Base-by-base conservation (phyloP, 2,113 vertebrate species). In the Tachuris rubrigastra region DNA sequence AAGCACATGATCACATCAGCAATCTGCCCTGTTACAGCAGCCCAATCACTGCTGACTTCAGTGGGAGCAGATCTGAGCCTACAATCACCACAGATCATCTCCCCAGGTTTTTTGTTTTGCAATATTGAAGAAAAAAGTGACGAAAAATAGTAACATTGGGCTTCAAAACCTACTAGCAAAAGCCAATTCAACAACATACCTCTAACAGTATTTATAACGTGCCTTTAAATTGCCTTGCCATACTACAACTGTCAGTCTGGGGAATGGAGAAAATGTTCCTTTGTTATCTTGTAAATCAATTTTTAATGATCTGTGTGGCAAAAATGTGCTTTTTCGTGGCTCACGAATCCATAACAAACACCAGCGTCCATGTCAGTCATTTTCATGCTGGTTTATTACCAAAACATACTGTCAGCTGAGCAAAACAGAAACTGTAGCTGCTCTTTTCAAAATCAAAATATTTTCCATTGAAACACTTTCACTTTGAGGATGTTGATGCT, bases 301-400 rank as follows among this genome's bases (percentile, higher is more conserved):
- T 69, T 69, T 31, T 53, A 69, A 59, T 12, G 49, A 49, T 52
- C 28, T 11, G 0, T 5, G 24, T 24, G n/a, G 53, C 59, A 50
- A 53, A 62, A 19, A 76, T 1, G 4, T 41, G 33, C 24, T 49
- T 73, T n/a, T 66, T 10, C 8, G 2, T 14, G 59, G 69, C 56
- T 79, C 60, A 23, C 27, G 20, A 22, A 39, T 3, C 75, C 21
- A 0, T 22, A 37, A 5, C 78, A 42, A 59, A 44, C 67, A 47
- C 33, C 4, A 0, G 19, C 0, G 3, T 14, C 28, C 30, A 10
- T 0, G 9, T 5, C 6, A 23, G 47, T 28, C 65, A 28, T 9
- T 74, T 66, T 53, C 89, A 46, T 0, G 14, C 37, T 24, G 47
- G 24, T 14, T 3, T 1, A 15, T 41, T 31, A 66, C 46, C 50